Percentiles rank a stretch among this genome's conserved stretches.
phyloP scores from a whole-genome alignment of 1,140 invertebrate genomes.

The Drosophila repletoides region DNA sequence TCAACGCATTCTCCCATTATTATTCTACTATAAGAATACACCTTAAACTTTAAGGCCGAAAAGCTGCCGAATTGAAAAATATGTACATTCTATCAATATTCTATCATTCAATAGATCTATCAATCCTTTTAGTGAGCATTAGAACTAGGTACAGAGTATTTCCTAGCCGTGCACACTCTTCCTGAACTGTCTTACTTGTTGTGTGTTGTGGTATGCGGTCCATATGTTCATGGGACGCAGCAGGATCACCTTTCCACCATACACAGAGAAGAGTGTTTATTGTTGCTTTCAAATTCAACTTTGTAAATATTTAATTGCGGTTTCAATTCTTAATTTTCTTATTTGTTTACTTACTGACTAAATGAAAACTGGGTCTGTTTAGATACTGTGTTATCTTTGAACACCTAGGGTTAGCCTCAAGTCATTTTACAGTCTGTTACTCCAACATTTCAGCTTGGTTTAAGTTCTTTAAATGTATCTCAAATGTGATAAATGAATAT shows the following conservation, averaged over 20 bases:
- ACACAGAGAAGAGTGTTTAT: conserved; percentile 48
- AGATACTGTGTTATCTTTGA: neutral
- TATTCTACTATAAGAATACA: no score
- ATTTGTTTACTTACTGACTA: conserved; percentile 5
- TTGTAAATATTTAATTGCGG: conserved; percentile 71
- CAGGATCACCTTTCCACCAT: neutral
- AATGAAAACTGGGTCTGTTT: conserved; percentile 12
- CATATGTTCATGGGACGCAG: neutral
- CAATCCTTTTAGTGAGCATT: no score
- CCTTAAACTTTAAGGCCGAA: no score
- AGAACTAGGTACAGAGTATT: no score
- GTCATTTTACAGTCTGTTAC: conserved; percentile 18
- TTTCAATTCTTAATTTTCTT: conserved; percentile 21
- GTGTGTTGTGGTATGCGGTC: no score
- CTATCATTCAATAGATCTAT: no score
- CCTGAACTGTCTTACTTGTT: no score
- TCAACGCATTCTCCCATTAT: no score
- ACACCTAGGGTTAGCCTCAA: conserved; percentile 7
- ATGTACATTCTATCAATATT: no score
- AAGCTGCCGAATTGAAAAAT: no score
- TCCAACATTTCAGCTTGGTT: neutral
- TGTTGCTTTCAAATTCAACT: conserved; percentile 42
- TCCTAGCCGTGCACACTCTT: no score
- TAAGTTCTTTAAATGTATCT: neutral
- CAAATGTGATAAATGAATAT: neutral